Evolutionary conservation across 2,797 vertebrate species (phyloP).

Genomic region (Novumbra hubbsi): DNA sequence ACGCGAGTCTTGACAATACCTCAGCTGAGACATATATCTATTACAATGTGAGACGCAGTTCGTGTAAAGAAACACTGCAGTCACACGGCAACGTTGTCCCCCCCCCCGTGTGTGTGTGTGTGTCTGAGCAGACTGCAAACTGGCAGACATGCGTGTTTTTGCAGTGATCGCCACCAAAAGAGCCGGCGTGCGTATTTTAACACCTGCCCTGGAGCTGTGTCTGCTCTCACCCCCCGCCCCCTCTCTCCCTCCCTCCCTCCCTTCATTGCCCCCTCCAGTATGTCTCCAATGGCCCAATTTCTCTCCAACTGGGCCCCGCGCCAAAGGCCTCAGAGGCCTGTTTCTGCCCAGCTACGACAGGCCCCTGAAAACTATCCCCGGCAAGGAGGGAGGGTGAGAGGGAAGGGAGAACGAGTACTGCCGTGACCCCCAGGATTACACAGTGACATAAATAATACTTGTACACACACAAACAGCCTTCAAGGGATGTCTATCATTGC

Average conservation of each 20-base stretch:
- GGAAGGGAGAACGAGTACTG: neutral
- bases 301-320: slow-evolving; percentile 70
- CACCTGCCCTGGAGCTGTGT: slow-evolving; percentile 78
- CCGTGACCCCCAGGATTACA: neutral
- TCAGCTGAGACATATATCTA: slow-evolving; percentile 73
- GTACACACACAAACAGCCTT: slow-evolving; percentile 46
- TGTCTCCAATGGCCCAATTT: slow-evolving; percentile 66
- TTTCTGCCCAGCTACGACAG: slow-evolving; percentile 59
- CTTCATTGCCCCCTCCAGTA: slow-evolving; percentile 30
- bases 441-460: slow-evolving; percentile 23
- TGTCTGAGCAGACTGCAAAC: slow-evolving; percentile 65
- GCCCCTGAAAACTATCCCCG: slow-evolving; percentile 63
- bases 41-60: slow-evolving; percentile 72
- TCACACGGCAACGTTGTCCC: slow-evolving; percentile 77
- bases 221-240: slow-evolving; percentile 70
- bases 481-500: slow-evolving; percentile 60
- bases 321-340: slow-evolving; percentile 72
- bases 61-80: slow-evolving; percentile 80
- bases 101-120: slow-evolving; percentile 25
- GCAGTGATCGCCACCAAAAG: slow-evolving; percentile 74
- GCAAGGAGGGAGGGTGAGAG: slow-evolving; percentile 39
- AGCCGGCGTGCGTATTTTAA: slow-evolving; percentile 79
- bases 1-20: slow-evolving; percentile 66
- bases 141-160: slow-evolving; percentile 80
- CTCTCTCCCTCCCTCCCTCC: slow-evolving; percentile 26